A percentile compares a stretch with the other conserved stretches of the same genome.
phyloP scores from a whole-genome alignment of 2,797 vertebrate species.

The Pangasius djambal region DNA sequence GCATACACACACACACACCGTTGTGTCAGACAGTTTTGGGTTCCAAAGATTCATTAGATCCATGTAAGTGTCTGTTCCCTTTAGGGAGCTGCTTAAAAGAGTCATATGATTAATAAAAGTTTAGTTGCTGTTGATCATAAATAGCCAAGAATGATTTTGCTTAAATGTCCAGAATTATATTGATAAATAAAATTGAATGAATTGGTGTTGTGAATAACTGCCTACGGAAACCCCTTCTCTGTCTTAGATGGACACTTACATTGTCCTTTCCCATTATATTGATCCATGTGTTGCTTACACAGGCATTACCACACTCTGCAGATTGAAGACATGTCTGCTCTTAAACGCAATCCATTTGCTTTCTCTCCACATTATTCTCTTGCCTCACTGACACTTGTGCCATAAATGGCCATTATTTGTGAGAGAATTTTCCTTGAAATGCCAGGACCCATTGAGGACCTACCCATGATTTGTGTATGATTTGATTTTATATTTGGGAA shows the following conservation, averaged over 20 bases:
- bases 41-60: slow-evolving; percentile 13
- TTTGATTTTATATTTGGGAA: neutral
- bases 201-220: slow-evolving; percentile 1
- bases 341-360: slow-evolving; percentile 52
- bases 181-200: neutral
- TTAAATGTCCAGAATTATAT: slow-evolving; percentile 29
- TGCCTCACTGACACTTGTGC: slow-evolving; percentile 5
- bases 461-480: neutral
- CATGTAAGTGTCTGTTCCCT: slow-evolving; percentile 20
- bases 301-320: slow-evolving; percentile 77
- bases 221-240: slow-evolving; percentile 55
- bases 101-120: slow-evolving; percentile 27
- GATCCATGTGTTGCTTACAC: slow-evolving; percentile 78
- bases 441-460: neutral
- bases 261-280: slow-evolving; percentile 73
- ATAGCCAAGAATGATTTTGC: slow-evolving; percentile 26
- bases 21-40: slow-evolving; percentile 25
- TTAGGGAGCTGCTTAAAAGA: slow-evolving; percentile 22
- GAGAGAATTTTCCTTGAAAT: slow-evolving; percentile 13
- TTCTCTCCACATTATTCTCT: slow-evolving; percentile 37
- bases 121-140: slow-evolving; percentile 37
- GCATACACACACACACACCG: slow-evolving; percentile 18
- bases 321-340: slow-evolving; percentile 70
- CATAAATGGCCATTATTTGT: neutral
- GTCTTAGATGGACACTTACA: slow-evolving; percentile 72